Percentiles rank a stretch among this genome's conserved stretches.
These are phyloP conservation scores for Hippocampus zosterae DNA, from an alignment of 2,113 vertebrate species.

Conservation along the genomic window DNA sequence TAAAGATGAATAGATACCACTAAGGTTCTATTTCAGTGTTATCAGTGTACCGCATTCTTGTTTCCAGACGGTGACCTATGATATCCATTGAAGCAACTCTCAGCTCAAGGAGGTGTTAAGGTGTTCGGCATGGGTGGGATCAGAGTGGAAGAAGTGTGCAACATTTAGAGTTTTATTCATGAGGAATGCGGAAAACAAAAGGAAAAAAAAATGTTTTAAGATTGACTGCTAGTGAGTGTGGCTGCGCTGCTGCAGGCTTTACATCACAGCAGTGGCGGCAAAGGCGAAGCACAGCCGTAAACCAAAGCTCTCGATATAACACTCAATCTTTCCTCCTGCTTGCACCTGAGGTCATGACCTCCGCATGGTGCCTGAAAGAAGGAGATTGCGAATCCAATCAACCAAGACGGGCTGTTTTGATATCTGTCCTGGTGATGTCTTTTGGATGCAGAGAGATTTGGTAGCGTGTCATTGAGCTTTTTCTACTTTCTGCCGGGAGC, in stretches of 20 bases:
- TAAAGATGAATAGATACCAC: slow-evolving; percentile 5
- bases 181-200: neutral
- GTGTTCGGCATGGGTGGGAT: neutral
- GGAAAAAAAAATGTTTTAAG: slow-evolving; percentile 5
- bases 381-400: slow-evolving; percentile 13
- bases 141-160: slow-evolving; percentile 3
- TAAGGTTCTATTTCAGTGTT: slow-evolving; percentile 12
- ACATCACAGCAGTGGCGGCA: slow-evolving; percentile 3
- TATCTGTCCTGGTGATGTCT: slow-evolving; percentile 3
- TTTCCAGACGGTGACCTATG: slow-evolving; percentile 11
- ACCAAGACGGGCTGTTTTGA: slow-evolving; percentile 10
- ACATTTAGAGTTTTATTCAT: slow-evolving; percentile 17
- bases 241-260: slow-evolving; percentile 6
- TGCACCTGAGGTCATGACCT: slow-evolving; percentile 4
- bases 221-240: slow-evolving; percentile 9
- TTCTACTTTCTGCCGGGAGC: neutral
- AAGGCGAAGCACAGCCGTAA: slow-evolving; percentile 12
- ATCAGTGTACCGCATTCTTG: slow-evolving; percentile 1
- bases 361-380: slow-evolving; percentile 12
- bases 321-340: slow-evolving; percentile 3
- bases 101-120: slow-evolving; percentile 5
- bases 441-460: slow-evolving; percentile 2
- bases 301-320: slow-evolving; percentile 17
- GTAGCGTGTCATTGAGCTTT: slow-evolving; percentile 12
- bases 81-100: slow-evolving; percentile 11